These are phyloP conservation scores for Lagopus muta DNA, from an alignment of 2,113 vertebrate genomes.

Conservation along the genomic window DNA sequence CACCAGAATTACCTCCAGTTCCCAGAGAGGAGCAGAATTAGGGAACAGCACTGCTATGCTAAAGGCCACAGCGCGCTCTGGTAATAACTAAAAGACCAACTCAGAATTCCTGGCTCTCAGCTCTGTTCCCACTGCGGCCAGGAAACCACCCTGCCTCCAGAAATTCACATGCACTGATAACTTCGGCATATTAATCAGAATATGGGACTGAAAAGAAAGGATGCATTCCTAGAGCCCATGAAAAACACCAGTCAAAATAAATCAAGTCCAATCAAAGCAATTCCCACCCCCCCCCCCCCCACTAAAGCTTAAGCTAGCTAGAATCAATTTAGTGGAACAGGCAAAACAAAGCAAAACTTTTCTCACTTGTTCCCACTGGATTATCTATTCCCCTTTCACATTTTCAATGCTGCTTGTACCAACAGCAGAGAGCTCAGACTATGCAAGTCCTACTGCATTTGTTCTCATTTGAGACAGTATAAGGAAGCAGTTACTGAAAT, in stretches of 20 bases:
- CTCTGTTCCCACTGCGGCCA: not conserved
- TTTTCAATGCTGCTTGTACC: not conserved
- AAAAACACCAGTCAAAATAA: not conserved
- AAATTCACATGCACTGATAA: not conserved
- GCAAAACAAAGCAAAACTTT: not conserved
- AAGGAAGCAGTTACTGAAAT: not conserved
- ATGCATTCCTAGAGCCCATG: not conserved
- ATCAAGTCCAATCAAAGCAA: not conserved
- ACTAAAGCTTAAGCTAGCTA: not conserved
- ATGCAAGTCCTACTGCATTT: not conserved
- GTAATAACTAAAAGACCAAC: not conserved
- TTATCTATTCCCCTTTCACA: not conserved
- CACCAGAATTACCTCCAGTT: not conserved
- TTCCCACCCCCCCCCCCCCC: not conserved
- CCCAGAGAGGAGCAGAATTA: not conserved
- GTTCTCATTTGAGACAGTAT: not conserved
- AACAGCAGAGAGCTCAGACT: not conserved
- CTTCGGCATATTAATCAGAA: not conserved
- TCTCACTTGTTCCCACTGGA: not conserved
- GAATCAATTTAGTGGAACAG: not conserved
- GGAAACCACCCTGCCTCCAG: slow-evolving; percentile 1
- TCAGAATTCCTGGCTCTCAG: not conserved
- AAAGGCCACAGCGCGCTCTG: not conserved
- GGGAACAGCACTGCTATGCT: not conserved
- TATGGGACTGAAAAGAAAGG: not conserved